Evolutionary conservation across 2,113 vertebrate genomes (phyloP).

Genomic region (Arvicanthis niloticus): DNA sequence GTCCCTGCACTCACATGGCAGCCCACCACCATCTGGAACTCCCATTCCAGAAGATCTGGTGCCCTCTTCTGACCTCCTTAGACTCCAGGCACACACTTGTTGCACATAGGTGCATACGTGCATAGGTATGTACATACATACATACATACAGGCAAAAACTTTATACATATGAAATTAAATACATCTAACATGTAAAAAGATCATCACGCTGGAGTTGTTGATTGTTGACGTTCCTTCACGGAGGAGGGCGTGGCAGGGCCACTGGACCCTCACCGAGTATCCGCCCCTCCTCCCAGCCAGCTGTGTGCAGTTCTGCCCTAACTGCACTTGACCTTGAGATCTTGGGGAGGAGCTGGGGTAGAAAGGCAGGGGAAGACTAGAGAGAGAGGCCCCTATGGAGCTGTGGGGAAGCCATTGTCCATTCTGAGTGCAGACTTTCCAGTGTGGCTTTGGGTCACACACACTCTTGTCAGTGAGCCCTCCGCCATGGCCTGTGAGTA

Average conservation of each 20-base stretch:
- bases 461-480: neutral
- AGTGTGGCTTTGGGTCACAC: neutral
- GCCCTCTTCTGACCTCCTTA: neutral
- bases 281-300: neutral
- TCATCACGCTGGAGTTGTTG: neutral
- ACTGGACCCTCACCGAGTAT: neutral
- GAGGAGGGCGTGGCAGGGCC: neutral
- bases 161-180: neutral
- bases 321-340: neutral
- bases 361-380: neutral
- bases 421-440: neutral
- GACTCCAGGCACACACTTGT: neutral
- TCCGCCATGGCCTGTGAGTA: neutral
- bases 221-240: neutral
- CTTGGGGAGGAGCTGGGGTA: neutral
- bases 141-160: neutral
- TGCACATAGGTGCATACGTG: neutral
- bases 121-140: neutral
- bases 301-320: neutral
- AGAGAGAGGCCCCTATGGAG: neutral
- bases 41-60: neutral
- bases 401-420: neutral
- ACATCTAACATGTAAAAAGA: neutral
- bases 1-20: neutral
- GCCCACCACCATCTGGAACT: neutral